These are phyloP conservation scores for Dallia pectoralis DNA, from an alignment of 2,797 vertebrate genomes.

Conservation along the genomic window DNA sequence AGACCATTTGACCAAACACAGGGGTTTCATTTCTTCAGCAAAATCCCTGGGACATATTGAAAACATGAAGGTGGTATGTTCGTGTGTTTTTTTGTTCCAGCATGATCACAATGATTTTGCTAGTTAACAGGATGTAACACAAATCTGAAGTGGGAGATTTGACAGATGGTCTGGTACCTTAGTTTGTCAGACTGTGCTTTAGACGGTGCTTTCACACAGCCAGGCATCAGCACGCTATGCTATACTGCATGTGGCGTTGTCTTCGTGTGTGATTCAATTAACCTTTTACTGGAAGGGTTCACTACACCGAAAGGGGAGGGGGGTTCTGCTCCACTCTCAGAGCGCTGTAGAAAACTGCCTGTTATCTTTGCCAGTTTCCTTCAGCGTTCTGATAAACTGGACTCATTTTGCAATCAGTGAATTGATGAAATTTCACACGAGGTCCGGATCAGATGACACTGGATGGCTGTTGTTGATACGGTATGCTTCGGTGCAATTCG, in stretches of 20 bases:
- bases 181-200: slow-evolving; percentile 17
- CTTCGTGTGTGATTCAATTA: slow-evolving; percentile 68
- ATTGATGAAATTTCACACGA: slow-evolving; percentile 13
- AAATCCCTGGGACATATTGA: slow-evolving; percentile 54
- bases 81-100: slow-evolving; percentile 51
- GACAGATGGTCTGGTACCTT: slow-evolving; percentile 70
- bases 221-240: slow-evolving; percentile 49
- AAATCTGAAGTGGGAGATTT: slow-evolving; percentile 58
- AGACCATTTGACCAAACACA: slow-evolving; percentile 40
- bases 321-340: slow-evolving; percentile 35
- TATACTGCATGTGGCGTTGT: slow-evolving; percentile 53
- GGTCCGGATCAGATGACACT: slow-evolving; percentile 1
- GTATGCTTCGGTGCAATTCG: not conserved
- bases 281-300: slow-evolving; percentile 61
- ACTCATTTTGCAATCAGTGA: slow-evolving; percentile 33
- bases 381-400: slow-evolving; percentile 40
- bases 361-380: slow-evolving; percentile 14
- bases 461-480: slow-evolving; percentile 8
- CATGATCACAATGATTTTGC: slow-evolving; percentile 64
- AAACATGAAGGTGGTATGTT: slow-evolving; percentile 59
- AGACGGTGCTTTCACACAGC: slow-evolving; percentile 56
- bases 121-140: slow-evolving; percentile 50
- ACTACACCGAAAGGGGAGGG: slow-evolving; percentile 20
- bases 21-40: slow-evolving; percentile 58
- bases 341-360: slow-evolving; percentile 25